Conservation (phyloP, 2,113 vertebrate genomes). For the mouse (Mus musculus) region DNA sequence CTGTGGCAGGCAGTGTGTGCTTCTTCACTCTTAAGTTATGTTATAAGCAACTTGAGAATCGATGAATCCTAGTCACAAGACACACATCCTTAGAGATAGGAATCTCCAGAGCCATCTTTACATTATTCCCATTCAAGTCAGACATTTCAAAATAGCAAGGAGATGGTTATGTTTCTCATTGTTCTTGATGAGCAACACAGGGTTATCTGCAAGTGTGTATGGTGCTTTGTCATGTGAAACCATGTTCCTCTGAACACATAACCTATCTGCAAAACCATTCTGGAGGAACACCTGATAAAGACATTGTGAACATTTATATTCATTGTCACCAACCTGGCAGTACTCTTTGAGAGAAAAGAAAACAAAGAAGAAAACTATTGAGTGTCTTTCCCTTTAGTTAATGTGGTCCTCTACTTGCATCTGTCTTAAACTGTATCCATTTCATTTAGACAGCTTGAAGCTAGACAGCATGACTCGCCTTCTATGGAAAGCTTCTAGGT, state of each 20-base stretch:
- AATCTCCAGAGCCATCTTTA: not conserved
- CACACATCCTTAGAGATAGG: not conserved
- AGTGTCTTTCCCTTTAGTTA: not conserved
- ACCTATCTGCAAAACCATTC: constrained; percentile 37
- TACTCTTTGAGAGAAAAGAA: not conserved
- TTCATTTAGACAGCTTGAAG: not conserved
- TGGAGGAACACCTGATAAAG: constrained; percentile 5
- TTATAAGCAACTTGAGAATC: not conserved
- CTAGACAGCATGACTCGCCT: not conserved
- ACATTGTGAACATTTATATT: not conserved
- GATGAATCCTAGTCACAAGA: not conserved
- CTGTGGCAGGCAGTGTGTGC: not conserved
- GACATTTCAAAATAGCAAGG: constrained; percentile 27
- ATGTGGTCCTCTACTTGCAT: not conserved
- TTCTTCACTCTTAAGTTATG: not conserved
- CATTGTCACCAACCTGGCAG: not conserved
- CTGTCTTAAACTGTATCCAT: not conserved
- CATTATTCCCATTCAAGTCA: not conserved
- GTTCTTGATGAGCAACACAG: not conserved
- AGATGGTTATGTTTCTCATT: not conserved
- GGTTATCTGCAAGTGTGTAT: not conserved
- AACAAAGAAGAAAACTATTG: not conserved
- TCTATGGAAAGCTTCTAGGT: not conserved
- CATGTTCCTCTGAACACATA: not conserved
- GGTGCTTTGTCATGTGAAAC: not conserved